Percentiles rank a stretch among this genome's conserved stretches.
phyloP scores from a whole-genome alignment of 2,888 invertebrate genomes.

The Chirona hameri region DNA sequence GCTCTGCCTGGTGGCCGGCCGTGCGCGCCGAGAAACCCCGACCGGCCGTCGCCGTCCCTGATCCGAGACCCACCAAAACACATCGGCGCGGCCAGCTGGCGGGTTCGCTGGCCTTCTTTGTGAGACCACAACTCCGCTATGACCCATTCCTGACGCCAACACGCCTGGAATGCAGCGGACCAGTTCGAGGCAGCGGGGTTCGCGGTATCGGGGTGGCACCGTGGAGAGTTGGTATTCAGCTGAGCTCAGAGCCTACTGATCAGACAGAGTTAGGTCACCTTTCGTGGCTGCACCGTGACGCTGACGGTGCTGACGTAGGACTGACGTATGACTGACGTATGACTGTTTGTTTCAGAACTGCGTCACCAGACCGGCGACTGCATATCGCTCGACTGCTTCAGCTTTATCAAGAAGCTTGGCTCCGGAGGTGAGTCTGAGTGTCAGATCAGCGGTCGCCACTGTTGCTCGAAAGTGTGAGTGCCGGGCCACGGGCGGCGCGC shows the following conservation, averaged over 20 bases:
- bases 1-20: background rate
- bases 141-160: too few species aligned
- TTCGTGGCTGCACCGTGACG: background rate
- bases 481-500: background rate
- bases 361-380: background rate
- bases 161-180: too few species aligned
- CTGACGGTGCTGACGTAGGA: too few species aligned
- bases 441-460: too few species aligned
- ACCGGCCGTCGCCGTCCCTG: too few species aligned
- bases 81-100: too few species aligned
- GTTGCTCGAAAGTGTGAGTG: background rate
- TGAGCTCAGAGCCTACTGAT: too few species aligned
- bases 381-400: constrained; percentile 1
- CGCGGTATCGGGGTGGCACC: too few species aligned
- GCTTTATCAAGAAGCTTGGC: constrained; percentile 6
- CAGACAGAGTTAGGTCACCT: background rate
- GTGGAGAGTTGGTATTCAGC: too few species aligned
- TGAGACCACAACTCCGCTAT: too few species aligned
- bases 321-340: background rate
- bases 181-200: too few species aligned
- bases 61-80: too few species aligned
- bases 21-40: background rate
- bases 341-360: background rate
- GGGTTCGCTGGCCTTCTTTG: background rate
- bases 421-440: constrained; percentile 10